Base-by-base conservation (phyloP, 2,888 invertebrate species). In the Rotaria socialis region DNA sequence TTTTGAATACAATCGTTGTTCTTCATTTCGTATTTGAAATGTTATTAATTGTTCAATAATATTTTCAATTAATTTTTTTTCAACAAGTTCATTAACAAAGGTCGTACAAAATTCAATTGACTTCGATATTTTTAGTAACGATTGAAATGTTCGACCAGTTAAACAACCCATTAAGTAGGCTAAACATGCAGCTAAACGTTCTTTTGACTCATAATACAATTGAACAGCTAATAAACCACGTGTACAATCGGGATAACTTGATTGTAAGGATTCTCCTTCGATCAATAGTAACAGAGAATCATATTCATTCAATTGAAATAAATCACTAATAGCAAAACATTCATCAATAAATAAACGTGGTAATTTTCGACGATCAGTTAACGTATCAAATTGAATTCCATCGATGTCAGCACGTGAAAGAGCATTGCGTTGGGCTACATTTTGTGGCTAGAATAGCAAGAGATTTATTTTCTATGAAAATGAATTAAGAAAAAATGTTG, bases 241-340 rank as follows among this genome's bases (percentile, higher is more conserved):
- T 80, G 80, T 80, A 80, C 80, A 80, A 80, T 80, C 80, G 0
- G 80, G 80, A 80, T 47, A 80, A 47, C 47, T 80, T 24, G 43
- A 47, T 80, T 47, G 47, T 80, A 80, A 47, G 24, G 80, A 80
- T 80, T 80, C 80, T 22, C 80, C 80, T 80, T 80, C 80, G 8
- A 80, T 22, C n/a, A 80, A 47, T 80, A 80, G n/a, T 80, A 80
- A 47, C 24, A 80, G n/a, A 7, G 80, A 80, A n/a, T 80, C 47
- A n/a, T 80, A 47, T 80, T 80, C 80, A 47, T 80, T 47, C 14
- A 80, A 47, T 47, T 80, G 47, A 47, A 80, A 80, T 80, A 80
- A n/a, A 80, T 80, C 80, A 80, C 80, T 80, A 1, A 80, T 47
- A n/a, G 80, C 80, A 47, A 80, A 80, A 80, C 80, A 80, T 80